Evolutionary conservation across 2,113 vertebrate species (phyloP).

Genomic region (Gymnobelideus leadbeateri): DNA sequence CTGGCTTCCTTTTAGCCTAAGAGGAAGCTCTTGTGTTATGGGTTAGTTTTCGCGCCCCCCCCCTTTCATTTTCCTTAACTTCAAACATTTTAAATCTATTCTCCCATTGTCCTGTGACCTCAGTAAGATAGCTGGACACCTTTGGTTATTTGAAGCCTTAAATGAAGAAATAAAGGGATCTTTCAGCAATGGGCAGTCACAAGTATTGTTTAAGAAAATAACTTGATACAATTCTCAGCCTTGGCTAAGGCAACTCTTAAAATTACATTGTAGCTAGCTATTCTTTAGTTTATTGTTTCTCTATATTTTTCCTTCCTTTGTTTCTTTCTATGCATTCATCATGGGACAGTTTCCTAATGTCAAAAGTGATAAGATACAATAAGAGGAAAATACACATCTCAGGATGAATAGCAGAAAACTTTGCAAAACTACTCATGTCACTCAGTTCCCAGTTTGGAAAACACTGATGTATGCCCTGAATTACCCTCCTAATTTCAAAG

Average conservation of each 20-base stretch:
- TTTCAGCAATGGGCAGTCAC: not conserved
- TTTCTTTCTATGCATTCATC: not conserved
- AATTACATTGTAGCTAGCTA: not conserved
- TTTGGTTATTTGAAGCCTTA: slow-evolving; percentile 24
- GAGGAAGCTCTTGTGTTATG: slow-evolving; percentile 53
- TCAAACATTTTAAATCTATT: slow-evolving; percentile 54
- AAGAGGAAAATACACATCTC: not conserved
- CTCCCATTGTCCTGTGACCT: slow-evolving; percentile 7
- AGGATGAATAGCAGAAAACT: not conserved
- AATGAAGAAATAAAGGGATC: not conserved
- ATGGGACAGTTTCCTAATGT: not conserved
- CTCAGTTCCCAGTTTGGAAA: not conserved
- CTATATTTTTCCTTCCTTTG: not conserved
- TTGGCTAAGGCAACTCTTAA: not conserved
- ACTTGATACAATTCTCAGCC: not conserved
- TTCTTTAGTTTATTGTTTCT: not conserved
- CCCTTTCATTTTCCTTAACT: slow-evolving; percentile 57
- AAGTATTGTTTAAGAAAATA: not conserved
- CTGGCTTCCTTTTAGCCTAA: slow-evolving; percentile 45
- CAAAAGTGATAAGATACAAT: not conserved
- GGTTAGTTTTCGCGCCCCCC: slow-evolving; percentile 53
- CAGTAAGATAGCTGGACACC: not conserved
- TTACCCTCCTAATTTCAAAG: slow-evolving; percentile 2
- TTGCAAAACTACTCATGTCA: not conserved
- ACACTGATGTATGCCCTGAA: not conserved